Conservation (phyloP, 2,113 vertebrate genomes). For the Pseudopodoces humilis region DNA sequence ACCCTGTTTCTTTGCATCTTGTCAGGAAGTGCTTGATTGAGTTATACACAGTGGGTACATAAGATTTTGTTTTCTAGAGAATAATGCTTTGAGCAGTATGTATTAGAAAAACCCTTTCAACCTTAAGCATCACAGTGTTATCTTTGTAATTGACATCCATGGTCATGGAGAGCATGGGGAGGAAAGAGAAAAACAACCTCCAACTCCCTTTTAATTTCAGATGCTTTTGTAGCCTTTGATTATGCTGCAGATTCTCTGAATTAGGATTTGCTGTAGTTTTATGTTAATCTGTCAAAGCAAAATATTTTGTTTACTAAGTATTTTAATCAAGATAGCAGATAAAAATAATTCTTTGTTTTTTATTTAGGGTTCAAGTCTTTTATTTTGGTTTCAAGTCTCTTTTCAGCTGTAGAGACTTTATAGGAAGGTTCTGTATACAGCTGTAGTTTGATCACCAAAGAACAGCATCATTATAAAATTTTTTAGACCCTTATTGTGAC, state of each 20-base stretch:
- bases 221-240: background rate
- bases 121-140: background rate
- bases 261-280: background rate
- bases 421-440: background rate
- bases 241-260: background rate
- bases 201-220: background rate
- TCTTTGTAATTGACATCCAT: conserved; percentile 26
- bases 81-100: conserved; percentile 22
- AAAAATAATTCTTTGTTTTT: background rate
- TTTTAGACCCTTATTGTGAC: background rate
- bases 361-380: background rate
- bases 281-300: background rate
- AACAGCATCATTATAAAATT: background rate
- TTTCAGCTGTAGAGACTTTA: background rate
- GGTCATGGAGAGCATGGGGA: background rate
- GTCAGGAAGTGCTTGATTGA: conserved; percentile 44
- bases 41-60: background rate
- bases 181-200: background rate
- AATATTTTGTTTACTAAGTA: background rate
- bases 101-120: conserved; percentile 14
- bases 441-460: background rate
- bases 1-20: conserved; percentile 2
- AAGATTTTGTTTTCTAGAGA: conserved; percentile 41
- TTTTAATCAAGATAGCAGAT: background rate
- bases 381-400: background rate